Base-by-base conservation (phyloP, 2,113 vertebrate genomes). In the Malaclemys terrapin region DNA sequence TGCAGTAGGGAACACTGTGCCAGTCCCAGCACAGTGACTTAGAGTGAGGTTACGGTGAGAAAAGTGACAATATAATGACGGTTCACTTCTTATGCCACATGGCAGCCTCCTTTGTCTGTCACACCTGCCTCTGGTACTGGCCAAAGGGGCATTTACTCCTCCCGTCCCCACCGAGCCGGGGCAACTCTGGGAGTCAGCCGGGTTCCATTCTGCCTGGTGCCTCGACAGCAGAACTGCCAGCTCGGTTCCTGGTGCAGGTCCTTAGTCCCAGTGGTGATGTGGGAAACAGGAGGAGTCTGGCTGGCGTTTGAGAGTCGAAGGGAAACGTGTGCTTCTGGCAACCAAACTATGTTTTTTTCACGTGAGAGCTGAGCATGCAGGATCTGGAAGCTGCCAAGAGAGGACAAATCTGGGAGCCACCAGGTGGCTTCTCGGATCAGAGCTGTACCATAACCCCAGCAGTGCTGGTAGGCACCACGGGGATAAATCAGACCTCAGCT, bases 331-430 rank as follows among this genome's bases (percentile, higher is more conserved):
- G 14, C 22, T 20, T n/a, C 27, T 59, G 85, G 54, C 85, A 50
- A n/a, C 17, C 5, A 25, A 5, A 27, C 8, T 1, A 6, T 0
- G 8, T 10, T 31, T 8, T 50, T 31, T 31, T 3, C 47, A 0
- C 1, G 31, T 42, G 53, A 53, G 2, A 54, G 2, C 54, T 22
- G 56, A 22, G 49, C 38, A 87, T 29, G 47, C 11, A 52, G 5
- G 50, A 17, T 22, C 2, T 27, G 50, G 84, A 13, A 2, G 84
- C 49, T 29, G 84, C 75, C 25, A 4, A n/a, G 10, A 20, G 84
- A 31, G 4, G 65, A 9, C 0, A 29, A 25, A 49, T 5, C 42
- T 6, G 47, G 20, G 59, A 76, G 50, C 52, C 50, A 17, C 27
- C 19, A 45, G 10, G 17, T 38, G 3, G 69, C 38, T 27, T 49